Conservation (phyloP, 2,797 vertebrate genomes). For the Eutrigla gurnardus region DNA sequence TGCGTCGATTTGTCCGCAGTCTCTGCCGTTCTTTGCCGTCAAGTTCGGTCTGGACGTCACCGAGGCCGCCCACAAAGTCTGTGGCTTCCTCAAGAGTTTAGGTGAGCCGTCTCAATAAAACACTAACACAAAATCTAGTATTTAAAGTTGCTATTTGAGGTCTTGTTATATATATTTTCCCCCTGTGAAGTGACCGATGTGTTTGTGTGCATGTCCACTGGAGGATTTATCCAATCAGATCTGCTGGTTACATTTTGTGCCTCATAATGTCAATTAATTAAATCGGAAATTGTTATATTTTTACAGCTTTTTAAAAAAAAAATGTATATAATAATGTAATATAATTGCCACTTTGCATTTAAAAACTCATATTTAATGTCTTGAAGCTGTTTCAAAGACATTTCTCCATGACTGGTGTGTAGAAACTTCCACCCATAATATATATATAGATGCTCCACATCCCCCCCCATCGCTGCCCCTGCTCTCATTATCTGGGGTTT, state of each 20-base stretch:
- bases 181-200: not conserved
- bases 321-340: not conserved
- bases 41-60: constrained; percentile 89
- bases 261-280: not conserved
- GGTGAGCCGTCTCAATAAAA: constrained; percentile 81
- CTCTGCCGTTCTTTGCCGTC: constrained; percentile 95
- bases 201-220: no score
- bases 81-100: constrained; percentile 92
- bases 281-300: not conserved
- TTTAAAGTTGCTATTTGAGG: not conserved
- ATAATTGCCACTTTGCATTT: not conserved
- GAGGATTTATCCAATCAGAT: not conserved
- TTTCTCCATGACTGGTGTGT: constrained; percentile 3
- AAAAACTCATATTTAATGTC: not conserved
- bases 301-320: not conserved
- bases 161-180: not conserved
- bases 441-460: constrained; percentile 17
- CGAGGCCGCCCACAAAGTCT: constrained; percentile 91
- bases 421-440: not conserved
- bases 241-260: not conserved
- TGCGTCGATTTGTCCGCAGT: constrained; percentile 94
- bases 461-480: not conserved
- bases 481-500: not conserved
- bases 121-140: not conserved
- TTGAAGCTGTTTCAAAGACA: not conserved